Evolutionary conservation across 2,797 vertebrate genomes (phyloP), one percentile per base, ranked within the genome.

Genomic region (Ceyx erithaca): DNA sequence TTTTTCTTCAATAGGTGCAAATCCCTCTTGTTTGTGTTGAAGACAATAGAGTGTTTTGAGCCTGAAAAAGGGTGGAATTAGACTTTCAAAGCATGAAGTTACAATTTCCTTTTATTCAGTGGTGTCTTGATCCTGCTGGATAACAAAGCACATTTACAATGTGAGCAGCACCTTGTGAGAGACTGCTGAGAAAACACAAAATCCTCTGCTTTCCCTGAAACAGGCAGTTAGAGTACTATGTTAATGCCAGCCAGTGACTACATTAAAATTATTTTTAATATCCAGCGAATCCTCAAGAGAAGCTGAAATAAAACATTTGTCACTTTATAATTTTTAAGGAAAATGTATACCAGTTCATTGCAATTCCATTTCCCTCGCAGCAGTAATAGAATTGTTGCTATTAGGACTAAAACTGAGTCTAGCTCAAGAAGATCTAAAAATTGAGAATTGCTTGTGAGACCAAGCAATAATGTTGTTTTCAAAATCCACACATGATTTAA

Each of bases 211-310:
- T 92, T 79, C 59, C 58, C 69, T 52, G 76, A 69, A 92, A 83
- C 43, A 76, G 54, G 46, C 80, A 64, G 37, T 37, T 46, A 51
- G 61, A 87, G 30, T 49, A 58, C 61, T 90, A 5, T 80, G 92
- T 64, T 94, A 90, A 92, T 89, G 86, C 76, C 89, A 93, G 10
- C 30, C 89, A 87, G 58, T 55, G 84, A 94, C 87, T 96, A 48
- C 87, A 87, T 90, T 93, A 85, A 75, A 93, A 91, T 94, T 92
- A 89, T 85, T 94, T 94, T 95, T 90, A 94, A 96, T 95, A 93
- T 85, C 69, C 66, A 90, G 72, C 55, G 87, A 93, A 95, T 93
- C 69, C 88, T 91, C 93, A 90, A 82, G 72, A 95, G 84, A 79
- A 89, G 48, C 76, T 85, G 89, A 96, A 92, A 94, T 88, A 85